phyloP scores from a whole-genome alignment of 2,113 vertebrate species.

The Glareola pratincola region DNA sequence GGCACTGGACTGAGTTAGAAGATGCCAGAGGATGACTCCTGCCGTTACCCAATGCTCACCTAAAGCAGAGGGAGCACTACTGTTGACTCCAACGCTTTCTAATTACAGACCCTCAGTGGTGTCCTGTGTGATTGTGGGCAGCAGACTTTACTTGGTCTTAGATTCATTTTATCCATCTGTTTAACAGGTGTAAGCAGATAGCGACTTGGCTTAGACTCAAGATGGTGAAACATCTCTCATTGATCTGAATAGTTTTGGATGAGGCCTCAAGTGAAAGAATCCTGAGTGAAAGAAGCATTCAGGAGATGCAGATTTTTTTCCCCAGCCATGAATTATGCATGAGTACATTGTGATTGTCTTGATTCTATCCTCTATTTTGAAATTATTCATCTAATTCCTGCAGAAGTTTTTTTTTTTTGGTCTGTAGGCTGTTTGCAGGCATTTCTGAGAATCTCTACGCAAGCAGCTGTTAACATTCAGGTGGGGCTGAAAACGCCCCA shows the following conservation, averaged over 20 bases:
- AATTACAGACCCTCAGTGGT: not conserved
- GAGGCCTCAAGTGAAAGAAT: slow-evolving; percentile 12
- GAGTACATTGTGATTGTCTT: slow-evolving; percentile 54
- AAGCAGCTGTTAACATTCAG: slow-evolving; percentile 1
- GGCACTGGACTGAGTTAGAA: not conserved
- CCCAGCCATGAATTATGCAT: slow-evolving; percentile 8
- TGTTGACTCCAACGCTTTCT: not conserved
- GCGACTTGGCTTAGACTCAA: not conserved
- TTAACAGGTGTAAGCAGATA: not conserved
- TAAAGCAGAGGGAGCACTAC: not conserved
- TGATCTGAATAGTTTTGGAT: slow-evolving; percentile 26
- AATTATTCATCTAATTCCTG: slow-evolving; percentile 43
- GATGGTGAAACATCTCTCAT: not conserved
- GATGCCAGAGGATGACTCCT: not conserved
- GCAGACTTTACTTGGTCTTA: not conserved
- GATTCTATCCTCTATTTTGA: slow-evolving; percentile 42
- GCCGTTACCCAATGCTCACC: not conserved
- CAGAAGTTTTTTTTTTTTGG: not conserved
- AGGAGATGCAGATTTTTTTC: not conserved
- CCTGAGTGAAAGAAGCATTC: slow-evolving; percentile 35
- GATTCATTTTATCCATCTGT: not conserved
- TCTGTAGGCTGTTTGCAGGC: not conserved
- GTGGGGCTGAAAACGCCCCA: not conserved
- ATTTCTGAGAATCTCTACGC: not conserved
- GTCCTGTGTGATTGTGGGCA: not conserved